Evolutionary conservation across 23 tunicate species (phyloP), one percentile per base, ranked within the genome.

Genomic region (Aplidium turbinatum): DNA sequence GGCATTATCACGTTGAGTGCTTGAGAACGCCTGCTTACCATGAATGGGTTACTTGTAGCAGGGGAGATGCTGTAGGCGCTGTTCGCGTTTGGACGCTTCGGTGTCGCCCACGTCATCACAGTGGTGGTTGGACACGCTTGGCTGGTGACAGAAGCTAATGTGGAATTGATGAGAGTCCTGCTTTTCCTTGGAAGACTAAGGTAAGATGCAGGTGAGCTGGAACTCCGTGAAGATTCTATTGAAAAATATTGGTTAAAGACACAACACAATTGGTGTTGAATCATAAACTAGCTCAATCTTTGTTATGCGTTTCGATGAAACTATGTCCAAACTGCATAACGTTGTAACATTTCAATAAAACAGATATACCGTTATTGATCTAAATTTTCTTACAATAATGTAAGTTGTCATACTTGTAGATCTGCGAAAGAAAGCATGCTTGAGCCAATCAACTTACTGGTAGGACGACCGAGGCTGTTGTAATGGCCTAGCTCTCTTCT

Each of bases 31-130:
- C n/a, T 42, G 50, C 53, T 60, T 56, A 76, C 73, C 73, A 45
- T 58, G 53, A 33, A 85, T 16, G 83, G 56, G 35, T 78, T 85
- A 25, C 35, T 63, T 0, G 79, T 40, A 1, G 82, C 38, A 6
- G 79, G 86, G 31, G 79, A 51, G 60, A 85, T 34, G 66, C 92
- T 85, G 92, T 85, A 85, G 0, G 92, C 92, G 39, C 79, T 68
- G 79, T 85, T 85, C 16, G 92, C 71, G 67, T 78, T 85, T 22
- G 77, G 36, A 0, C 92, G 61, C 52, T 78, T 78, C 40, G 77
- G 77, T 35, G 79, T 68, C 22, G 92, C 58, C 92, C 92, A 85
- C 19, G 90, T 84, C 75, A 75, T 85, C 13, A 64, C 39, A 7
- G 73, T 30, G 58, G 19, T 47, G 3, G 38, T 3, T 9, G 58